Evolutionary conservation across 2,888 invertebrate species (phyloP).

Genomic region (Lampropteryx suffumata): DNA sequence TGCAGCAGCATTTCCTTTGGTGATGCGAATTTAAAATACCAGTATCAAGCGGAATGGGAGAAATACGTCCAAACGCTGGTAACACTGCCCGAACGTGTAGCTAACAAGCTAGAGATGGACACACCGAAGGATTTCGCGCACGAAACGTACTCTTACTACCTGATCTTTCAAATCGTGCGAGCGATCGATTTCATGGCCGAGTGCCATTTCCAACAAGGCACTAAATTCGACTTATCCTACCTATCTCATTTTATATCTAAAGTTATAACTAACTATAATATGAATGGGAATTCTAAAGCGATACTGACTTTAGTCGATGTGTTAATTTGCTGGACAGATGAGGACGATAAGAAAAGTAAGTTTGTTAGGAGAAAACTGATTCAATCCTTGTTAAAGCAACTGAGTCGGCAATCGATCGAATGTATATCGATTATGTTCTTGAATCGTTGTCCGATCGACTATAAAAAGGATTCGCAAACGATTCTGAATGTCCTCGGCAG

Average conservation of each 20-base stretch:
- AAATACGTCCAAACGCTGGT: conserved; percentile 84
- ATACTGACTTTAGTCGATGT: conserved; percentile 80
- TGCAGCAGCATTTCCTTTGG: conserved; percentile 45
- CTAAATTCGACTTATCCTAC: conserved; percentile 63
- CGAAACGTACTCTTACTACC: conserved; percentile 80
- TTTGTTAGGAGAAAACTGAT: conserved; percentile 69
- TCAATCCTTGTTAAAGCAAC: conserved; percentile 75
- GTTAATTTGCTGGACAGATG: conserved; percentile 76
- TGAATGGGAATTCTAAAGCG: conserved; percentile 64
- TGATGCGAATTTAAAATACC: conserved; percentile 37
- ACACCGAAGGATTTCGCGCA: conserved; percentile 83
- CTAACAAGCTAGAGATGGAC: conserved; percentile 84
- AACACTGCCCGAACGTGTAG: conserved; percentile 87
- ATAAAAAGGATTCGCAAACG: conserved; percentile 57
- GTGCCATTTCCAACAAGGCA: conserved; percentile 50
- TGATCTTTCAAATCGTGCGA: conserved; percentile 84
- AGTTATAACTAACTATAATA: conserved; percentile 81
- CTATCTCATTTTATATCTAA: conserved; percentile 84
- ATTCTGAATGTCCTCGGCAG: conserved; percentile 78
- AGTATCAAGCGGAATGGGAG: conserved; percentile 64
- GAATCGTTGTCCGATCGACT: conserved; percentile 72
- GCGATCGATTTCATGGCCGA: conserved; percentile 84
- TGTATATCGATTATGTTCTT: conserved; percentile 81
- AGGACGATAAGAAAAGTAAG: conserved; percentile 46
- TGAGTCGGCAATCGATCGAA: conserved; percentile 84